Conservation (phyloP, 2,797 vertebrate species). For the Sciurus vulgaris region DNA sequence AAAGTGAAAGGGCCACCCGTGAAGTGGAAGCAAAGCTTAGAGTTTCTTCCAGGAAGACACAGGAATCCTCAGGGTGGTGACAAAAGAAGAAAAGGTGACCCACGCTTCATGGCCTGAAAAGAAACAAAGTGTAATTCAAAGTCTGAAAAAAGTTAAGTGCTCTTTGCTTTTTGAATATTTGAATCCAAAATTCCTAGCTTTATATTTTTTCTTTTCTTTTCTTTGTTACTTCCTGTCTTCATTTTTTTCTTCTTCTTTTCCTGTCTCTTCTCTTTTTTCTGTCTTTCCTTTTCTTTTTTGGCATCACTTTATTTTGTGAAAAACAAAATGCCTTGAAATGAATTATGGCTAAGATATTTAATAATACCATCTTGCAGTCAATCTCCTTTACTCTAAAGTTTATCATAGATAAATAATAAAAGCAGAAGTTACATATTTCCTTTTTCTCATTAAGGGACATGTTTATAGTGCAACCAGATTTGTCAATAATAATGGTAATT, state of each 20-base stretch:
- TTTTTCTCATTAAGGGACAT: neutral
- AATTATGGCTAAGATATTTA: neutral
- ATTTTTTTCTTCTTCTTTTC: too few species aligned
- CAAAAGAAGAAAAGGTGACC: neutral
- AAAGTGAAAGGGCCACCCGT: neutral
- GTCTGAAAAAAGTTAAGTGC: neutral
- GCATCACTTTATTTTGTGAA: neutral
- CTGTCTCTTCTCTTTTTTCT: neutral
- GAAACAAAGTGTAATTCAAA: slow-evolving; percentile 53
- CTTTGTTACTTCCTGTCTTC: neutral
- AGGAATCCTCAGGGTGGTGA: neutral
- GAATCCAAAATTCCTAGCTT: neutral
- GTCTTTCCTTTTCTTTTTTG: neutral
- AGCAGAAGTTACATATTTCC: neutral
- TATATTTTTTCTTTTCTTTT: neutral
- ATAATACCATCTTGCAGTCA: neutral
- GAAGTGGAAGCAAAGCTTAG: neutral
- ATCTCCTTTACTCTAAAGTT: neutral
- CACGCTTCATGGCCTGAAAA: neutral
- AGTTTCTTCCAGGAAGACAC: neutral
- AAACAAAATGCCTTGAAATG: neutral
- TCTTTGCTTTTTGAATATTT: slow-evolving; percentile 11
- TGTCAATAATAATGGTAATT: neutral
- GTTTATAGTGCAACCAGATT: neutral
- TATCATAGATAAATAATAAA: slow-evolving; percentile 21